Conservation (phyloP, 2,113 vertebrate genomes). For the Apus apus region DNA sequence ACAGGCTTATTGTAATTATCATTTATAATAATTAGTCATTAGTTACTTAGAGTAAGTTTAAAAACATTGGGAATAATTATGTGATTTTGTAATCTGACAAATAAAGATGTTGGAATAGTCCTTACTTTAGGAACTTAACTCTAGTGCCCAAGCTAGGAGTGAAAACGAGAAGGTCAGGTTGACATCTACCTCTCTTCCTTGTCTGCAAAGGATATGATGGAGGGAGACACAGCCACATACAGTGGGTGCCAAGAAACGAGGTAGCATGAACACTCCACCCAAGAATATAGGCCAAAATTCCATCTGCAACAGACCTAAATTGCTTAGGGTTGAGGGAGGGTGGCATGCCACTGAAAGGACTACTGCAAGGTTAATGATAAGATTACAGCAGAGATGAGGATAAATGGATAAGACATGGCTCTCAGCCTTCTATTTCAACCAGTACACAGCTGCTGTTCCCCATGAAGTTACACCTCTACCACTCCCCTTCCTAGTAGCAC, state of each 20-base stretch:
- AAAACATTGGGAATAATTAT: background rate
- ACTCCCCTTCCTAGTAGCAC: background rate
- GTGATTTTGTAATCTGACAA: background rate
- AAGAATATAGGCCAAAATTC: slow-evolving; percentile 38
- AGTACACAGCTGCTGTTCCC: slow-evolving; percentile 1
- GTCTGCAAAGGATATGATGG: background rate
- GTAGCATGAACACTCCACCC: background rate
- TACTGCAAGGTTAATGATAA: slow-evolving; percentile 50
- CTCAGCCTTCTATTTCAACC: slow-evolving; percentile 42
- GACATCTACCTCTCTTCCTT: background rate
- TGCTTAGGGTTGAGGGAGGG: background rate
- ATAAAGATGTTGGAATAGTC: background rate
- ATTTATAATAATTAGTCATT: background rate
- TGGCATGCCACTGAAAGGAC: slow-evolving; percentile 20
- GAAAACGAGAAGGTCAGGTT: background rate
- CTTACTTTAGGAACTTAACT: background rate
- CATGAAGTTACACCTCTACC: background rate
- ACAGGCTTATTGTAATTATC: background rate
- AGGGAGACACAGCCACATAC: background rate
- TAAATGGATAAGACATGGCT: slow-evolving; percentile 43
- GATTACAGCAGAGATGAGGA: background rate
- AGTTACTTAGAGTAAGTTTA: background rate
- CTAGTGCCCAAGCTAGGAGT: background rate
- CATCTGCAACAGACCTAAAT: slow-evolving; percentile 23
- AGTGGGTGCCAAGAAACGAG: background rate